These are phyloP conservation scores for Smithornis capensis DNA, from an alignment of 2,113 vertebrate species.

Conservation along the genomic window DNA sequence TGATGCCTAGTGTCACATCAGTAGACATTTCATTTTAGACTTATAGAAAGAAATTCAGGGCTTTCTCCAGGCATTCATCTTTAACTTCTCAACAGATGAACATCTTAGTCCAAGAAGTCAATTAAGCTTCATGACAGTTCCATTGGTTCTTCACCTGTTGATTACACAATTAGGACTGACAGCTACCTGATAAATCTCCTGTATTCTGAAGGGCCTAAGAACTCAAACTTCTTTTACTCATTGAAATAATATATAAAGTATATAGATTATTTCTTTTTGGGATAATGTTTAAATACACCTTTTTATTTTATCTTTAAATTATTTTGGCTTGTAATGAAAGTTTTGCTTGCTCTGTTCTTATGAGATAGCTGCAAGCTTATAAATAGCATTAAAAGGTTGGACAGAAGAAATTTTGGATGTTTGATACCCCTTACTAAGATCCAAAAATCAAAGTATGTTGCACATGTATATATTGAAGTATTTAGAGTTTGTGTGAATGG, in stretches of 20 bases:
- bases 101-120: not conserved
- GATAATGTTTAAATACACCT: not conserved
- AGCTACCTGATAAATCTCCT: not conserved
- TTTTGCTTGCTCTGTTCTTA: not conserved
- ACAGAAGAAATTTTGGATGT: not conserved
- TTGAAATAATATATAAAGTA: not conserved
- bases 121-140: not conserved
- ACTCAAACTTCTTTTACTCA: not conserved
- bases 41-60: not conserved
- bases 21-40: not conserved
- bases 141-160: not conserved
- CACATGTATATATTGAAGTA: not conserved
- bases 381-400: not conserved
- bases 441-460: not conserved
- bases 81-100: not conserved
- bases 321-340: not conserved
- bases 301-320: not conserved
- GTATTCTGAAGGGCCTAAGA: not conserved
- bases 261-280: not conserved
- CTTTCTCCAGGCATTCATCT: not conserved
- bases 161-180: not conserved
- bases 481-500: not conserved
- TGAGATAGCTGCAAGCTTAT: not conserved
- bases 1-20: not conserved
- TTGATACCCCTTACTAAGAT: not conserved